phyloP scores from a whole-genome alignment of 2,113 vertebrate species.

The Callipepla squamata region DNA sequence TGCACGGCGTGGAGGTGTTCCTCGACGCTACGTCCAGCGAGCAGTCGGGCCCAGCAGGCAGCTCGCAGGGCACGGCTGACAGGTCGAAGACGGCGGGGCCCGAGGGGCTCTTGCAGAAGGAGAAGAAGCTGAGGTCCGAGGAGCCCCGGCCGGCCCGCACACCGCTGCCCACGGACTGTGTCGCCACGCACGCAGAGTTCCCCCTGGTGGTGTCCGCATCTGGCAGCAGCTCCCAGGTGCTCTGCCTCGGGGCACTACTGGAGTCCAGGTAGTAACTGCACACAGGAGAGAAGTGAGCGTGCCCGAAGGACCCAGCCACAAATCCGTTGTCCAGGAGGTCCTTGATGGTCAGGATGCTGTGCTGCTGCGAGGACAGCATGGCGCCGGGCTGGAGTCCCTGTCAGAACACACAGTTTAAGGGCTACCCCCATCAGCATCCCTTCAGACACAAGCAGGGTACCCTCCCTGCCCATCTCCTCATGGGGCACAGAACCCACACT shows the following conservation, averaged over 20 bases:
- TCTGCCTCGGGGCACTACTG: background rate
- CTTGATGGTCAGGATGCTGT: constrained; percentile 1
- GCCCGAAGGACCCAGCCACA: background rate
- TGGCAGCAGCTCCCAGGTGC: background rate
- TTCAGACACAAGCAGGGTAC: background rate
- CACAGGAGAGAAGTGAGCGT: background rate
- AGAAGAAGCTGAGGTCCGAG: constrained; percentile 9
- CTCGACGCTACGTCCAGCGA: background rate
- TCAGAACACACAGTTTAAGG: background rate
- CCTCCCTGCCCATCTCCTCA: background rate
- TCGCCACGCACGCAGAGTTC: background rate
- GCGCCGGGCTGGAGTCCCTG: background rate
- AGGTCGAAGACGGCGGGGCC: constrained; percentile 7
- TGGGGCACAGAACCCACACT: background rate
- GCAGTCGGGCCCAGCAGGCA: background rate
- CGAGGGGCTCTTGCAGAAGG: constrained; percentile 21
- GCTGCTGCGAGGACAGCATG: constrained; percentile 49
- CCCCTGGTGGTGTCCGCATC: background rate
- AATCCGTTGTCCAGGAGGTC: constrained; percentile 64
- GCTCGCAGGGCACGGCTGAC: constrained; percentile 4
- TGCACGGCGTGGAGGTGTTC: constrained; percentile 60
- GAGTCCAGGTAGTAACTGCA: background rate
- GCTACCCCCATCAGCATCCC: background rate
- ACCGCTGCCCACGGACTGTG: background rate
- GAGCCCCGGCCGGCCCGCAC: background rate